Evolutionary conservation across 1,140 invertebrate species (phyloP).

Genomic region (Formica exsecta): DNA sequence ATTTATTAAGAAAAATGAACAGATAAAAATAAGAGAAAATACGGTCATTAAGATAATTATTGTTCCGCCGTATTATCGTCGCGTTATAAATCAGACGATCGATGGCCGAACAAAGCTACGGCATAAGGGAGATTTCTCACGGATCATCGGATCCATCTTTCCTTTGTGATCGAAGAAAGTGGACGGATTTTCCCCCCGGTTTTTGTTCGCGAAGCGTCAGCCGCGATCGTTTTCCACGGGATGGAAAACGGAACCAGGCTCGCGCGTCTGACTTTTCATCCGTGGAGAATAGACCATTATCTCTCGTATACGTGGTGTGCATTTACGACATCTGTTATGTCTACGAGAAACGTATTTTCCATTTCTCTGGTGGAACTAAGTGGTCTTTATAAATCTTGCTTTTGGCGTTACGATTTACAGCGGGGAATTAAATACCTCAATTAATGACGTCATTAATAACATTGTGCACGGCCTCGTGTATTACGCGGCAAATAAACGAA

Average conservation of each 20-base stretch:
- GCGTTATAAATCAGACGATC: slow-evolving; percentile 22
- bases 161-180: slow-evolving; percentile 7
- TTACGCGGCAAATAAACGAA: neutral
- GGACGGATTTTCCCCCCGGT: slow-evolving; percentile 31
- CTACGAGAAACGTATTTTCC: slow-evolving; percentile 20
- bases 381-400: slow-evolving; percentile 47
- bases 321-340: slow-evolving; percentile 62
- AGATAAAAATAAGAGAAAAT: neutral
- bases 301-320: neutral
- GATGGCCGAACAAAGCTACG: slow-evolving; percentile 14
- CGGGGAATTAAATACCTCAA: slow-evolving; percentile 28
- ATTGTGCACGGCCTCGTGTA: neutral
- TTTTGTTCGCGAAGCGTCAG: slow-evolving; percentile 57
- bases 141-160: neutral
- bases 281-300: slow-evolving; percentile 53
- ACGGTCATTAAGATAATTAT: neutral
- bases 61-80: neutral
- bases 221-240: neutral
- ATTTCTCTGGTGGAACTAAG: slow-evolving; percentile 21
- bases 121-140: slow-evolving; percentile 56
- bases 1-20: neutral
- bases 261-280: slow-evolving; percentile 62
- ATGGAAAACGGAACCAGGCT: slow-evolving; percentile 10
- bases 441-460: slow-evolving; percentile 41
- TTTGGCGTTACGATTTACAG: slow-evolving; percentile 49